A percentile compares a stretch with the other conserved stretches of the same genome.
These are phyloP conservation scores for Cranoglanis bouderius DNA, from an alignment of 2,113 vertebrate genomes.

Conservation along the genomic window DNA sequence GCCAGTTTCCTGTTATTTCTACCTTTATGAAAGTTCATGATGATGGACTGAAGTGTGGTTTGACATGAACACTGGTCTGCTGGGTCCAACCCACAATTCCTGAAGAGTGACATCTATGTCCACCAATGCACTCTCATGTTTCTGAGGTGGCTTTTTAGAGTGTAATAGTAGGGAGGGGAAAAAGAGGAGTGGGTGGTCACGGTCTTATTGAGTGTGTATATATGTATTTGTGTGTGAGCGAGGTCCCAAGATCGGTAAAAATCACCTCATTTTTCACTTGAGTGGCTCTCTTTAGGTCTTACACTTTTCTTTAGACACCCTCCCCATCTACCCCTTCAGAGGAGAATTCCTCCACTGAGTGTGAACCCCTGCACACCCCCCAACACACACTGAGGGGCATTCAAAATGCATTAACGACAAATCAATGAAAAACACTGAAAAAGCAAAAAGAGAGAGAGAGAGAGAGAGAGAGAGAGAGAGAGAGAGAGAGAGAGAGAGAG, in stretches of 20 bases:
- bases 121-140: constrained; percentile 3
- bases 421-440: constrained; percentile 99
- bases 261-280: constrained; percentile 99
- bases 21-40: background rate
- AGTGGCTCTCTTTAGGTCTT: constrained; percentile 95
- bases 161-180: constrained; percentile 26
- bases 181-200: constrained; percentile 54
- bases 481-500: constrained; percentile 75
- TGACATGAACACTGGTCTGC: background rate
- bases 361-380: constrained; percentile 70
- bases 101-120: constrained; percentile 31
- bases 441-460: constrained; percentile 77
- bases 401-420: constrained; percentile 99
- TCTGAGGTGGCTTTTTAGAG: background rate
- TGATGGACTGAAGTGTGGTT: background rate
- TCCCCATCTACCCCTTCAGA: constrained; percentile 87
- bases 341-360: constrained; percentile 95
- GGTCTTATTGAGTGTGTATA: constrained; percentile 40
- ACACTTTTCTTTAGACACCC: constrained; percentile 66
- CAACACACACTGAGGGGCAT: constrained; percentile 92
- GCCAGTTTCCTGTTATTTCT: background rate
- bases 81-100: background rate
- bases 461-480: constrained; percentile 77
- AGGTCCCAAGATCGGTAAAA: constrained; percentile 77
- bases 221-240: constrained; percentile 41